Evolutionary conservation across 2,888 invertebrate species (phyloP).

Genomic region (Melanargia galathea): DNA sequence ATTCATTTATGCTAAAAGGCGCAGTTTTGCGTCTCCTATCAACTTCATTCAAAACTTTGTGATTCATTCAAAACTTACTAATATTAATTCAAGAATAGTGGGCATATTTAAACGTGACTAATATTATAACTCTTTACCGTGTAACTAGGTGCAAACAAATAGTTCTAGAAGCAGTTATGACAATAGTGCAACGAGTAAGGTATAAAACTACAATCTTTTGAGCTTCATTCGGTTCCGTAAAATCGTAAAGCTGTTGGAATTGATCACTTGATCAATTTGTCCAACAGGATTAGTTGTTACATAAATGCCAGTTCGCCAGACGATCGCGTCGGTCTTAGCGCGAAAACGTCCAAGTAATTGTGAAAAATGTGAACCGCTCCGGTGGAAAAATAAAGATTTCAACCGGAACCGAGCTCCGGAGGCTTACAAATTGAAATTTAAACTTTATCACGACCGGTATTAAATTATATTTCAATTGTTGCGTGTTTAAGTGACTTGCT

Average conservation of each 20-base stretch:
- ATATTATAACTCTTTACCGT: no score
- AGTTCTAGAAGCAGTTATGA: no score
- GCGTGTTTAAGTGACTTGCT: not conserved
- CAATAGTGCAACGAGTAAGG: no score
- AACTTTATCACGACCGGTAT: slow-evolving; percentile 10
- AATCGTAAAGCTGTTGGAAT: not conserved
- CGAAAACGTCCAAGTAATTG: slow-evolving; percentile 77
- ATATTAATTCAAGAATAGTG: no score
- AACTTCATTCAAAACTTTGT: no score
- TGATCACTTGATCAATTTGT: not conserved
- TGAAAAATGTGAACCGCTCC: slow-evolving; percentile 75
- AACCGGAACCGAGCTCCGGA: slow-evolving; percentile 39
- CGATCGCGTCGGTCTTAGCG: not conserved
- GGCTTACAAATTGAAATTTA: slow-evolving; percentile 46
- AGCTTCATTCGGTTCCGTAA: not conserved
- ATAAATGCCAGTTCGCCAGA: not conserved
- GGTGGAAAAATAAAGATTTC: slow-evolving; percentile 63
- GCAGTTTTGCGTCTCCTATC: no score
- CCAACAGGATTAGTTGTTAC: not conserved
- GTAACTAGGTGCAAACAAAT: no score
- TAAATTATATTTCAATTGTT: slow-evolving; percentile 7
- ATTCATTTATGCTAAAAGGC: no score
- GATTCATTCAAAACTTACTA: no score
- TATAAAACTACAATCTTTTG: not conserved
- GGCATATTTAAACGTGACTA: no score